phyloP scores from a whole-genome alignment of 2,113 vertebrate genomes.

The Rhodinocichla rosea region DNA sequence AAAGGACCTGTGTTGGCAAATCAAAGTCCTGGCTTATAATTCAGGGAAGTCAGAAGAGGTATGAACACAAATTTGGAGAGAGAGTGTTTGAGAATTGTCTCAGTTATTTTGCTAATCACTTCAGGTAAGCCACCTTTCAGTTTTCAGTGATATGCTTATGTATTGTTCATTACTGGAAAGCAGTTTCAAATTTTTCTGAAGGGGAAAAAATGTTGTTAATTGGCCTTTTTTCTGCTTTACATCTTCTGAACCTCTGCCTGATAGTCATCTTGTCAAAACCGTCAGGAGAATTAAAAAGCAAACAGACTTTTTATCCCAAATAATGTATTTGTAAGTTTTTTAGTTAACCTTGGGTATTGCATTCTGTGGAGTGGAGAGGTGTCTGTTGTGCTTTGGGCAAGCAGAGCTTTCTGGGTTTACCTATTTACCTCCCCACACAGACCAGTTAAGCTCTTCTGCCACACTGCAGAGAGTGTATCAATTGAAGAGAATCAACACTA shows the following conservation, averaged over 20 bases:
- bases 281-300: conserved; percentile 1
- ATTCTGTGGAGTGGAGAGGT: not conserved
- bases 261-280: conserved; percentile 25
- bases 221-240: not conserved
- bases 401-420: not conserved
- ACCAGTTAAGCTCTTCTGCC: not conserved
- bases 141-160: not conserved
- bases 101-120: not conserved
- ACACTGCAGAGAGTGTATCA: not conserved
- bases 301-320: not conserved
- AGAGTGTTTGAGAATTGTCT: not conserved
- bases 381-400: not conserved
- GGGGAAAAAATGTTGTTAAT: not conserved
- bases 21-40: not conserved
- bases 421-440: not conserved
- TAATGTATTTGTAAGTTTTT: not conserved
- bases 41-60: not conserved
- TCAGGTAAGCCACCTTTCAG: not conserved
- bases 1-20: not conserved
- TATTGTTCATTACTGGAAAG: not conserved
- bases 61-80: not conserved
- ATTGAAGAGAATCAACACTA: not conserved
- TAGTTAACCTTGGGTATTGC: not conserved
- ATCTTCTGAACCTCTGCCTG: not conserved
- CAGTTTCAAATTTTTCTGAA: not conserved